Evolutionary conservation across 2,797 vertebrate genomes (phyloP).

Genomic region (Buceros bicornis): DNA sequence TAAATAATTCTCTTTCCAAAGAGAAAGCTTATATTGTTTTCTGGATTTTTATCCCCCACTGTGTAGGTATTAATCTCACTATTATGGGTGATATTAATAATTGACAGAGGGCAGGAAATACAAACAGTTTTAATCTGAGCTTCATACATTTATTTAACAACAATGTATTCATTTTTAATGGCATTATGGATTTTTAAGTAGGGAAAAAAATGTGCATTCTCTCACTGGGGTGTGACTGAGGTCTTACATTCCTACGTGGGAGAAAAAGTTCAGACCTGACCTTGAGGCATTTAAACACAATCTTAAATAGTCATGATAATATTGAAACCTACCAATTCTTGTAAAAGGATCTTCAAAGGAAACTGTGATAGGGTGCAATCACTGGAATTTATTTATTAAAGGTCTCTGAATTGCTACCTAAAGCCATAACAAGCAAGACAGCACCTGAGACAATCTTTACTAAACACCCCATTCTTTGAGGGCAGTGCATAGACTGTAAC

Average conservation of each 20-base stretch:
- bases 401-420: slow-evolving; percentile 5
- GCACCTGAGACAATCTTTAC: neutral
- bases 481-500: neutral
- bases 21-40: slow-evolving; percentile 27
- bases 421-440: neutral
- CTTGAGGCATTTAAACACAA: slow-evolving; percentile 44
- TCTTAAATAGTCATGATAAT: neutral
- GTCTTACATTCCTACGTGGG: slow-evolving; percentile 33
- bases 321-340: slow-evolving; percentile 26
- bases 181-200: slow-evolving; percentile 53
- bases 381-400: slow-evolving; percentile 15
- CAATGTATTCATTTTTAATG: slow-evolving; percentile 54
- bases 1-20: slow-evolving; percentile 6
- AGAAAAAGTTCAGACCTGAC: slow-evolving; percentile 55
- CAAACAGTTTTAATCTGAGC: slow-evolving; percentile 24
- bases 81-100: slow-evolving; percentile 44
- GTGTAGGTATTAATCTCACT: slow-evolving; percentile 24
- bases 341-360: slow-evolving; percentile 30
- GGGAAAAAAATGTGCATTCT: neutral
- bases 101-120: slow-evolving; percentile 52
- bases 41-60: slow-evolving; percentile 5
- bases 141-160: slow-evolving; percentile 63
- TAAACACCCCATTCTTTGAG: neutral
- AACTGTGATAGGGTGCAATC: neutral
- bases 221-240: slow-evolving; percentile 13